phyloP scores from a whole-genome alignment of 2,113 vertebrate species.

The Barbus barbus region DNA sequence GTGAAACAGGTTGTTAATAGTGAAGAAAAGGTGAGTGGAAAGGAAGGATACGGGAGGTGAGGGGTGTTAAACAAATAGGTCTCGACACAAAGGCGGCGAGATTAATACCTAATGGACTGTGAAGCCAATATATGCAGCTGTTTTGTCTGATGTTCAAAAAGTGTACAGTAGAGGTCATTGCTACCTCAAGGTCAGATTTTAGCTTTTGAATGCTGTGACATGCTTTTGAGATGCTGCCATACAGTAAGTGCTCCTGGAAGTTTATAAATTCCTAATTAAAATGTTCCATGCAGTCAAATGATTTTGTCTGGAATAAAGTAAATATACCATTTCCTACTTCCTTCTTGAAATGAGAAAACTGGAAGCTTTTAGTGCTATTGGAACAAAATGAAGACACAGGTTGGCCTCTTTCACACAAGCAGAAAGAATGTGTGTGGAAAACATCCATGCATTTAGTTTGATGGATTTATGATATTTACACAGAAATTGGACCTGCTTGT shows the following conservation, averaged over 20 bases:
- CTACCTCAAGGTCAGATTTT: neutral
- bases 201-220: neutral
- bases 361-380: constrained; percentile 23
- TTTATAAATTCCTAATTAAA: neutral
- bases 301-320: neutral
- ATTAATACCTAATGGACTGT: neutral
- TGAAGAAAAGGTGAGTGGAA: neutral
- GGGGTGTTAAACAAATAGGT: constrained; percentile 11
- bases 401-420: neutral
- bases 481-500: neutral
- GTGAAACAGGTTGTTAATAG: neutral
- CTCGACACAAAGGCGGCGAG: neutral
- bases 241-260: neutral
- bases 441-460: neutral
- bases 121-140: neutral
- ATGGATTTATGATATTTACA: neutral
- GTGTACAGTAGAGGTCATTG: neutral
- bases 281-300: neutral
- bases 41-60: neutral
- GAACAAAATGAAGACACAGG: neutral
- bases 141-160: neutral
- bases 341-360: neutral
- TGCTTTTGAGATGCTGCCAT: neutral
- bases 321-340: neutral
- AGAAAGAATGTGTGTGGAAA: neutral